Conservation (phyloP, 92 coral and sea anemone genomes). For the Palythoa heliodiscus region DNA sequence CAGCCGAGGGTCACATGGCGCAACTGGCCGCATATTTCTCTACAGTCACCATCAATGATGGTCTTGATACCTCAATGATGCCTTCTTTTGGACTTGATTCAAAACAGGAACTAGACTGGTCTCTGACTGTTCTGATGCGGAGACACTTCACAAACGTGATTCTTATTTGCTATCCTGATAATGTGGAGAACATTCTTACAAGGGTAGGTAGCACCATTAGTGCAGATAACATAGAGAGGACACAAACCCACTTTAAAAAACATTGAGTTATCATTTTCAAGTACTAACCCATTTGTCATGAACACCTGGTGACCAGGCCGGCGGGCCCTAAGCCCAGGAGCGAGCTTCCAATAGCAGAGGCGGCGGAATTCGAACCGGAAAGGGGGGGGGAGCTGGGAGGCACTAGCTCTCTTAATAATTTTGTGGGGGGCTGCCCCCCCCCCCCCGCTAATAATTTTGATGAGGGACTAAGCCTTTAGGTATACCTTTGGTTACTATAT, state of each 20-base stretch:
- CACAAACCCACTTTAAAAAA: background rate
- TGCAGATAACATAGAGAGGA: background rate
- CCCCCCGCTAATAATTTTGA: too few relatives aligned
- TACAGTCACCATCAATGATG: conserved; percentile 12
- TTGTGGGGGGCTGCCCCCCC: too few relatives aligned
- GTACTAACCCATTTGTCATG: too few relatives aligned
- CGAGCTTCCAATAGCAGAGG: too few relatives aligned
- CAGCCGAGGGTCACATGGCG: conserved; percentile 8
- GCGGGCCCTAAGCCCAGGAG: too few relatives aligned
- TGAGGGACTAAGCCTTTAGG: too few relatives aligned
- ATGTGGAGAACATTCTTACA: conserved; percentile 17
- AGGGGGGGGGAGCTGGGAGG: too few relatives aligned
- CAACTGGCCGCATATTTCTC: conserved; percentile 21
- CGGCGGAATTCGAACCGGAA: too few relatives aligned
- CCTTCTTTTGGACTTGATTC: conserved; percentile 26
- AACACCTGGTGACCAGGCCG: too few relatives aligned
- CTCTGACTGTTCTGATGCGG: conserved; percentile 14
- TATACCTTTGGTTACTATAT: too few relatives aligned
- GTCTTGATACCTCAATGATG: conserved; percentile 25
- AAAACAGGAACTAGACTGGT: conserved; percentile 15
- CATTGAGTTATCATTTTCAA: background rate
- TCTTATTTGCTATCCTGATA: conserved; percentile 28
- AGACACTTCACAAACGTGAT: conserved; percentile 23
- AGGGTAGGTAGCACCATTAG: background rate
- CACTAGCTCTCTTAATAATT: too few relatives aligned